Base-by-base conservation (phyloP, 2,797 vertebrate species). In the Avahi laniger region DNA sequence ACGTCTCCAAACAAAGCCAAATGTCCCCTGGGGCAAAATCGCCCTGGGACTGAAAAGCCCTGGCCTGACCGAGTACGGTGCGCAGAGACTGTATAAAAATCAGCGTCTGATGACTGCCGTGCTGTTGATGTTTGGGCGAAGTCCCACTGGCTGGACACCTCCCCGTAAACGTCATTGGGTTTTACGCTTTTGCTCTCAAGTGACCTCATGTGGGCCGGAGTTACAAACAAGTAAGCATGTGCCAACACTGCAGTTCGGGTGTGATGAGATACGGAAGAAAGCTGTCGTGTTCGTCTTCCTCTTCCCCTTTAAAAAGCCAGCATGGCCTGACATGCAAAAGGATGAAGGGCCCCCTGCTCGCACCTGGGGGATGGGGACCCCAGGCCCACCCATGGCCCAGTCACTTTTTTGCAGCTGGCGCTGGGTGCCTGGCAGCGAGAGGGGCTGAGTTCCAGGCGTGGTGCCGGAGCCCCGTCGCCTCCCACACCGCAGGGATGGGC, bases 351-450 rank as follows among this genome's bases (percentile, higher is more conserved):
- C 59, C 38, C 24, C 0, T 0, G 20, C 35, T 48, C 2, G 0
- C 18, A 4, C 4, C 24, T 38, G 24, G 50, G 63, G 28, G 7
- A 10, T 8, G 52, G 1, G 84, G 50, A 59, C 70, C 63, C 33
- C 14, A 30, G 5, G 46, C 30, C n/a, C 35, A 15, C 5, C 20
- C 5, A 0, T 0, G 9, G 20, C 54, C 10, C 0, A 7, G 22
- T 52, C 5, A 2, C 41, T 43, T 6, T 41, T n/a, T 7, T 24
- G 10, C 4, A 67, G 5, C 18, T 18, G 52, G 17, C 69, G 7
- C 18, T 0, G 0, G 3, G 38, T 4, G 14, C 57, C 33, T 5
- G 35, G 26, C 15, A 2, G 28, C 2, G 0, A 4, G 50, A 41
- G 0, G 7, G 54, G 41, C 52, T 0, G 46, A 33, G n/a, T 18